Evolutionary conservation across 1,140 invertebrate species (phyloP), one percentile per base, ranked within the genome.

Genomic region (Lordiphosa clarofinis): DNA sequence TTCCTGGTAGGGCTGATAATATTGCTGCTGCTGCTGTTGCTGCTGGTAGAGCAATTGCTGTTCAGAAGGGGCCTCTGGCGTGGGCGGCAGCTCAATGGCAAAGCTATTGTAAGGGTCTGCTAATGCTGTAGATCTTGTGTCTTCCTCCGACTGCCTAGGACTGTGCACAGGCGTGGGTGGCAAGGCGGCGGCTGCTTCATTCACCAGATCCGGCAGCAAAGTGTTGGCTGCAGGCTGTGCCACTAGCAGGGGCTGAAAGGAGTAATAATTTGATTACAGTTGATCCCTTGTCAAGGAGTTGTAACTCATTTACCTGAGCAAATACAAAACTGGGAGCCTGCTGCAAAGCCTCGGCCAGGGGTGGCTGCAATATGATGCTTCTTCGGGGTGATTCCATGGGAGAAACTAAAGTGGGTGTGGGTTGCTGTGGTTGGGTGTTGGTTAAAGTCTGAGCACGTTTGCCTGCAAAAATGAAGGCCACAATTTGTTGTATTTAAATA

Each of bases 341-440:
- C 15, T 90, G 87, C 47, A 90, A 71, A n/a, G 75, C 78, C 4
- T 87, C 82, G 4, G 70, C 69, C 11, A 67, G 52, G 0, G 90
- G 90, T 2, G 90, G 91, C 75, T 91, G 90, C 15, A 91, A 60
- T 42, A 91, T 91, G 36, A 91, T 91, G 69, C 90, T 91, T 11
- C 89, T 89, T 60, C 88, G 82, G 2, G 78, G 78, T n/a, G 86
- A 87, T 35, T 82, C 84, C 11, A 82, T 59, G 4, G 82, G 82
- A 6, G 76, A 84, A 4, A 52, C 52, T 36, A 72, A 19, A 0
- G 48, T 24, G 33, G 62, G 53, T 1, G 70, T 62, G 9, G 48
- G 37, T n/a, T 55, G 59, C 8, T 70, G 37, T 35, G 11, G 24
- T 35, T 19, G 42, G 24, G 44, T 42, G 43, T 84, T 76, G n/a